phyloP scores from a whole-genome alignment of 2,113 vertebrate species.

The Tyto alba region DNA sequence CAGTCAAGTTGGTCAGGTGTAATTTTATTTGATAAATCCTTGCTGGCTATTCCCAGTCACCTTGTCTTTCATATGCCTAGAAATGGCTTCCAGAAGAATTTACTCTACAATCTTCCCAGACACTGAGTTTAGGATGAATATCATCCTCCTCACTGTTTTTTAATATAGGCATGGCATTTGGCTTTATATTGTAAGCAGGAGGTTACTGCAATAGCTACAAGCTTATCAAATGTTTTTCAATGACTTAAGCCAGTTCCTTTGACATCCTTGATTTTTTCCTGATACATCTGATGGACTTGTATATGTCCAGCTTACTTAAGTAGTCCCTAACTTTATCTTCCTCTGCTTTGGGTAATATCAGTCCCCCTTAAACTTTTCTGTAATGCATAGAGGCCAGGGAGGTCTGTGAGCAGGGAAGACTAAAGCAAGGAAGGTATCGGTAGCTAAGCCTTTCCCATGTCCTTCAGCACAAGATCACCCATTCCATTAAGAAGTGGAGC shows the following conservation, averaged over 20 bases:
- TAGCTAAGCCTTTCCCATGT: neutral
- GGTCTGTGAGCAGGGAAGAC: neutral
- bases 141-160: neutral
- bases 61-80: neutral
- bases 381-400: neutral
- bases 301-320: neutral
- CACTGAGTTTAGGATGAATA: neutral
- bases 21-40: neutral
- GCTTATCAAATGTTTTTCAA: neutral
- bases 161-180: neutral
- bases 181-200: neutral
- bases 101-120: neutral
- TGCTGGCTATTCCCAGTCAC: neutral
- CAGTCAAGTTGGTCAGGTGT: neutral
- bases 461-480: neutral
- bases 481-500: neutral
- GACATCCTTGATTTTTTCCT: neutral
- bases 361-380: neutral
- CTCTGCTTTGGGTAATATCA: neutral
- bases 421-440: neutral
- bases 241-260: neutral
- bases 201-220: neutral
- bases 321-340: neutral
- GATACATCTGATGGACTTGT: neutral
- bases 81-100: neutral